Base-by-base conservation (phyloP, 2,113 vertebrate species). In the Limanda limanda region DNA sequence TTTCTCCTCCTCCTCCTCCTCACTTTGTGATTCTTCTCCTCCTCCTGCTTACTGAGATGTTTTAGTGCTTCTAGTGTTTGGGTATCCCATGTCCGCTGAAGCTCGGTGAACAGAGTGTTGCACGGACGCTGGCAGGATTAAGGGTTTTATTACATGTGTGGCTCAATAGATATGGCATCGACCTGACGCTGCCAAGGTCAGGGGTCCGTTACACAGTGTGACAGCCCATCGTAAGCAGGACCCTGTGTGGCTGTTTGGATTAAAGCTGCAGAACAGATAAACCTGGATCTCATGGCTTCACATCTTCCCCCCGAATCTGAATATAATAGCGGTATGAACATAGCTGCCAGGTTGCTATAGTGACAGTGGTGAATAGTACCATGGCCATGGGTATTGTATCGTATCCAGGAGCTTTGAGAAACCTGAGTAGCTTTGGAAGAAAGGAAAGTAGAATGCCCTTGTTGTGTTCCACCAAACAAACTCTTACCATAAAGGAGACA, bases 131-230 rank as follows among this genome's bases (percentile, higher is more conserved):
- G 58, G 20, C 59, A 57, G 84, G 86, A 89, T 90, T 87, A 88
- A 78, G 62, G 78, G 45, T 82, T 88, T 89, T 76, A 87, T 80
- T 59, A 85, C 72, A 65, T 52, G 73, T 85, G 79, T 65, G 21
- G 86, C 65, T 88, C 85, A 76, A 78, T 48, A 74, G 78, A 78
- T 75, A 25, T 48, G 74, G 75, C 83, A 74, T 45, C 51, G 58
- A 79, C 85, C 85, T 31, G 57, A 48, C 55, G 42, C 55, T 31
- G 68, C 67, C 78, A 74, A 85, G 83, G 82, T 88, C 61, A 80
- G 57, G 17, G 27, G 5, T 57, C 55, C 3, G 63, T 14, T 25
- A 21, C 56, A 37, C 58, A 47, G 18, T 14, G 59, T 59, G 63
- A 64, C 64, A 71, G 18, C n/a, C 55, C 52, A n/a, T 67, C 48